Base-by-base conservation (phyloP, 1,140 invertebrate species). In the Camponotus vicinus region DNA sequence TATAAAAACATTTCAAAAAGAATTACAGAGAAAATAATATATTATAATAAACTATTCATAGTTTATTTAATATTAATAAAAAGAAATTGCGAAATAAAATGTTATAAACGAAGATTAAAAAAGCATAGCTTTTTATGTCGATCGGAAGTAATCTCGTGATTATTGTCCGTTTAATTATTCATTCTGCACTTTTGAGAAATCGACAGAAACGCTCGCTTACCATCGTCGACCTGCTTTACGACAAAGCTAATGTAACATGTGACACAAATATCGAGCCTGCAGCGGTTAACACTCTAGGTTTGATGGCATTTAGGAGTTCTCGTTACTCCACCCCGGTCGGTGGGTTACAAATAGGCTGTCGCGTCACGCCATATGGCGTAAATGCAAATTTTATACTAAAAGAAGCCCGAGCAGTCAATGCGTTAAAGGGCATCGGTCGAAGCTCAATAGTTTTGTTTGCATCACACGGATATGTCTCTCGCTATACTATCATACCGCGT, bases 371-470 rank as follows among this genome's bases (percentile, higher is more conserved):
- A 86, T 86, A 86, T 86, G 85, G 85, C 85, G 85, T 82, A 82
- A 86, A 86, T 86, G 85, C 78, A 86, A 86, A 86, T 86, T 80
- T 80, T 86, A 82, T 86, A 86, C 85, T 82, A 86, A 86, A 86
- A 86, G 78, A 86, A 80, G 84, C 59, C 49, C n/a, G 49, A 42
- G 32, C 61, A 86, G 77, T 80, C 61, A 79, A 69, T 79, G 64
- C 79, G 79, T 83, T 83, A 83, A 83, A 83, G 79, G 79, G 79
- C 79, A 83, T 83, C 69, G 79, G 69, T 80, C 66, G 64, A 80
- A 63, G 64, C 79, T 83, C 69, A 83, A 83, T 83, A 83, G 79
- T 83, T 80, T 83, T 83, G 79, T 83, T 75, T 83, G 79, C 69
- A 83, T 83, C 79, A 73, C 67, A 82, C 32, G 57, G 37, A 83